These are phyloP conservation scores for Endomychus coccineus DNA, from an alignment of 2,888 invertebrate genomes.

Conservation along the genomic window DNA sequence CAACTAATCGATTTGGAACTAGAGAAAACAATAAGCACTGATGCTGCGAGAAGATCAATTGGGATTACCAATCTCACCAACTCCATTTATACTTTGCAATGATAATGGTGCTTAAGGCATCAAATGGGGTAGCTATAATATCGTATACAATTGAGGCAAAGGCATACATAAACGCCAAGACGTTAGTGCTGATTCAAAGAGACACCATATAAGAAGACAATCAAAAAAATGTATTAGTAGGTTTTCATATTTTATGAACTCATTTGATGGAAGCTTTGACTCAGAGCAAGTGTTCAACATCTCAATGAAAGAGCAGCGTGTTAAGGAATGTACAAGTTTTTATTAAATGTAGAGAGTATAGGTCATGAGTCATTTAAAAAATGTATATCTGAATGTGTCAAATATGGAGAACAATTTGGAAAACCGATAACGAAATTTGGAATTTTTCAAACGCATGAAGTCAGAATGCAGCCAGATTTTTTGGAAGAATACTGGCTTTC, in stretches of 20 bases:
- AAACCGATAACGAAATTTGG: slow-evolving; percentile 18
- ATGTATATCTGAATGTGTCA: slow-evolving; percentile 24
- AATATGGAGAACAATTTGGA: slow-evolving; percentile 21
- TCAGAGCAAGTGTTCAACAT: slow-evolving; percentile 25
- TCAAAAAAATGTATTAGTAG: slow-evolving; percentile 14
- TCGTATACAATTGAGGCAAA: slow-evolving; percentile 19
- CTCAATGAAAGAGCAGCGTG: slow-evolving; percentile 22
- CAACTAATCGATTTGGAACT: slow-evolving; percentile 28
- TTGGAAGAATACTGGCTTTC: slow-evolving; percentile 28
- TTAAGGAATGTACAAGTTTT: slow-evolving; percentile 17
- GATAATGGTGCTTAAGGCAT: slow-evolving; percentile 24
- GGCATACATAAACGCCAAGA: slow-evolving; percentile 25
- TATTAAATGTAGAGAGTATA: slow-evolving; percentile 22
- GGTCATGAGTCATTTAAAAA: slow-evolving; percentile 22
- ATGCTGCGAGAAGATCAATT: slow-evolving; percentile 23
- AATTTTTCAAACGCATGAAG: slow-evolving; percentile 26
- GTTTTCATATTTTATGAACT: slow-evolving; percentile 15
- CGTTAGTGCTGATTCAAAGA: slow-evolving; percentile 19
- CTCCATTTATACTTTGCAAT: slow-evolving; percentile 13
- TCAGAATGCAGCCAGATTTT: slow-evolving; percentile 29
- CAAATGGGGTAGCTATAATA: slow-evolving; percentile 24
- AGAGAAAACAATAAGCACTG: slow-evolving; percentile 32
- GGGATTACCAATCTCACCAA: slow-evolving; percentile 4
- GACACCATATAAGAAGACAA: slow-evolving; percentile 13
- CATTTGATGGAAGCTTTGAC: slow-evolving; percentile 15